Base-by-base conservation (phyloP, 2,113 vertebrate species). In the Promerops cafer region DNA sequence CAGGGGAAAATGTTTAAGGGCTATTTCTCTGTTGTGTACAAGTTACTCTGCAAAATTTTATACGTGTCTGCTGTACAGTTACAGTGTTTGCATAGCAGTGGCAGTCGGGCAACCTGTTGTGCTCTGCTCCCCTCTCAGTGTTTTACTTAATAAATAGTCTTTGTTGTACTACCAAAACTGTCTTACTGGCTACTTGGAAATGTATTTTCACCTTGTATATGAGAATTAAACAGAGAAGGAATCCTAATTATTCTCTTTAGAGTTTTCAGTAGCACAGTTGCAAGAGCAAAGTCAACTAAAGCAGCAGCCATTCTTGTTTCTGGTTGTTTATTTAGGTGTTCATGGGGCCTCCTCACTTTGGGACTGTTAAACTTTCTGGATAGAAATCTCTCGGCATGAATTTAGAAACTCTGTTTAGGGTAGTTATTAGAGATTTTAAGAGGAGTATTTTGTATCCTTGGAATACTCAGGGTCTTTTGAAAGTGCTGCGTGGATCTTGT, bases 401-500 rank as follows among this genome's bases (percentile, higher is more conserved):
- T 7, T 44, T 47, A 16, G 4, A 22, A 72, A 10, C 7, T 78
- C 12, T 54, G 1, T 40, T 76, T 28, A 22, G 44, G 8, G 10
- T 84, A 39, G n/a, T 47, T 83, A 42, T 13, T 37, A 44, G 60
- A 84, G 47, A 8, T 71, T 63, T 60, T 18, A 65, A 52, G 13
- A 31, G 14, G 35, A 56, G 4, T 50, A 3, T 54, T 88, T 83
- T 70, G 26, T n/a, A 20, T 81, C 13, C 3, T 68, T 81, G 68
- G 60, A 80, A 22, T 33, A 52, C 8, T 45, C 2, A 3, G 16
- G 6, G 7, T 53, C 31, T 80, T 89, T 35, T 39, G 21, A 33
- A 70, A n/a, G 50, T 54, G 16, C 19, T 85, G 27, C 0, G 0
- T 26, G 16, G 3, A 45, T 3, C 0, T 60, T 35, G 4, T 31